phyloP scores from a whole-genome alignment of 2,797 vertebrate species.

The Notamacropus eugenii region DNA sequence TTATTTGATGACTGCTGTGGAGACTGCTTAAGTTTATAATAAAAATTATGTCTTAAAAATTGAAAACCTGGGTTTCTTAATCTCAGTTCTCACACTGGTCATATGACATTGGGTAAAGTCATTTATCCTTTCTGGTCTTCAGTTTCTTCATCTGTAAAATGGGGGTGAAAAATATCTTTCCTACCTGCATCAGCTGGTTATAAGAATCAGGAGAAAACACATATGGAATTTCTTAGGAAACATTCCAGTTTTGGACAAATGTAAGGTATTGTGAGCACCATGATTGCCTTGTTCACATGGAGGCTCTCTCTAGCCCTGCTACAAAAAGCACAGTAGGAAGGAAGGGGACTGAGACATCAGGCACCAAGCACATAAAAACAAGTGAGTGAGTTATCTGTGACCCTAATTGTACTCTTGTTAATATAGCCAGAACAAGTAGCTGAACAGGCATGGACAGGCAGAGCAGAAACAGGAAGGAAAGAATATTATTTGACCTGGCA shows the following conservation, averaged over 20 bases:
- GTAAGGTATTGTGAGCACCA: not conserved
- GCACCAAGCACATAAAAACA: not conserved
- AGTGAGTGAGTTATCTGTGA: not conserved
- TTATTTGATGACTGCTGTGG: not conserved
- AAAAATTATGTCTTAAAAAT: not conserved
- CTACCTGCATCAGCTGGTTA: not conserved
- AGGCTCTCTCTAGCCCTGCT: not conserved
- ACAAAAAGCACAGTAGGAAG: not conserved
- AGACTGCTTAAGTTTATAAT: not conserved
- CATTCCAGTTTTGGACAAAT: not conserved
- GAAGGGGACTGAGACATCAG: not conserved
- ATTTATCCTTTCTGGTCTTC: not conserved
- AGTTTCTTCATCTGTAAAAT: not conserved
- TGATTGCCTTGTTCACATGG: not conserved
- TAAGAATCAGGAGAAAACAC: not conserved
- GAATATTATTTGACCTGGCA: slow-evolving; percentile 89
- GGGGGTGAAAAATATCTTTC: not conserved
- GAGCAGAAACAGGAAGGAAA: slow-evolving; percentile 29
- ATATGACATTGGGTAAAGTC: not conserved
- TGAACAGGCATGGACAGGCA: slow-evolving; percentile 39
- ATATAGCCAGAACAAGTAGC: not conserved
- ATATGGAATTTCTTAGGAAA: not conserved
- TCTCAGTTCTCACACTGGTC: not conserved
- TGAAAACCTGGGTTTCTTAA: not conserved
- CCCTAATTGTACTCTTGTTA: not conserved